Conservation (phyloP, 1,140 invertebrate genomes). For the Leptinotarsa undecemlineata region DNA sequence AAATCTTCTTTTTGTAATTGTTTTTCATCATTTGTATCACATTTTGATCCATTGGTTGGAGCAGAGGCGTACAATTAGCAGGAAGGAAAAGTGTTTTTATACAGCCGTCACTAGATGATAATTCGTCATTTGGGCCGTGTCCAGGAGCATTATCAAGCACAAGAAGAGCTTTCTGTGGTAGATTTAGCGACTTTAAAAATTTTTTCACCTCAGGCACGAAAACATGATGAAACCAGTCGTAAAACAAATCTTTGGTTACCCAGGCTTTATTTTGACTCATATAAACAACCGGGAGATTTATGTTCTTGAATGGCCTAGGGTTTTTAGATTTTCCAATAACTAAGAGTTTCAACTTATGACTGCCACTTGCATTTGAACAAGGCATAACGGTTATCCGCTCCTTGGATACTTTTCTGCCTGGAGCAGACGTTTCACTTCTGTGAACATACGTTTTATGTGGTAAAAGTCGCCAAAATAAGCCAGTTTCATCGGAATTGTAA, state of each 20-base stretch:
- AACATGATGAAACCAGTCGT: conserved; percentile 27
- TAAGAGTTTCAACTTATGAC: conserved; percentile 25
- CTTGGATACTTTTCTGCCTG: conserved; percentile 12
- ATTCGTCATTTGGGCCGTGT: conserved; percentile 39
- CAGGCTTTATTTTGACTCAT: neutral
- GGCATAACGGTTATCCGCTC: conserved; percentile 19
- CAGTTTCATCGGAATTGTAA: conserved; percentile 32
- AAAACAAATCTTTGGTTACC: conserved; percentile 24
- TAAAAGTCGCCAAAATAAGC: conserved; percentile 23
- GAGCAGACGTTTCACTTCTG: conserved; percentile 15
- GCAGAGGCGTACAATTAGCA: conserved; percentile 54
- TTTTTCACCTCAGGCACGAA: conserved; percentile 28
- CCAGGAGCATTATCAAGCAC: conserved; percentile 49
- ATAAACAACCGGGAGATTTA: neutral
- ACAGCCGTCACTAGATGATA: conserved; percentile 37
- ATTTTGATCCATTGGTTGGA: conserved; percentile 55
- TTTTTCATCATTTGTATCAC: conserved; percentile 46
- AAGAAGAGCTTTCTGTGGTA: conserved; percentile 35
- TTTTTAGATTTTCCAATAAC: conserved; percentile 48
- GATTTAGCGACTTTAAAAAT: conserved; percentile 26
- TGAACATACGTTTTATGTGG: conserved; percentile 19
- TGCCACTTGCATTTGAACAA: conserved; percentile 27
- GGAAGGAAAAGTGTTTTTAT: conserved; percentile 53
- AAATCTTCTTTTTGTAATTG: conserved; percentile 37
- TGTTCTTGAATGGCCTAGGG: conserved; percentile 33